These are phyloP conservation scores for Loriculus beryllinus DNA, from an alignment of 2,797 vertebrate genomes.

Conservation along the genomic window DNA sequence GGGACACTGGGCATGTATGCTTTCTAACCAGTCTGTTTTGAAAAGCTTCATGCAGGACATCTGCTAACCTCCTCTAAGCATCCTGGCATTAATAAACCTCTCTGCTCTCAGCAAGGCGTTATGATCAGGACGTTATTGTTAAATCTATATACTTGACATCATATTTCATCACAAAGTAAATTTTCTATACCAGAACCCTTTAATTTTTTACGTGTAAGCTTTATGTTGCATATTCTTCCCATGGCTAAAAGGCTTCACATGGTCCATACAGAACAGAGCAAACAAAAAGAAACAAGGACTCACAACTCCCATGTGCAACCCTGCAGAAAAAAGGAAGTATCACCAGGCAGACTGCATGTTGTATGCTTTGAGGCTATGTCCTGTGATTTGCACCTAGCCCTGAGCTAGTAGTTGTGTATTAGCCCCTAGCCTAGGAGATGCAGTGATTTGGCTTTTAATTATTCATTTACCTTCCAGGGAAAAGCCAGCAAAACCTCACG, in stretches of 20 bases:
- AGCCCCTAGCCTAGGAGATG: background rate
- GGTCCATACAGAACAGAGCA: background rate
- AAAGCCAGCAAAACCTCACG: background rate
- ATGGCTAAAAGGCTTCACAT: background rate
- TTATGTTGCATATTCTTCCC: background rate
- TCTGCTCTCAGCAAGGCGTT: background rate
- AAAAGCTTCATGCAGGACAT: background rate
- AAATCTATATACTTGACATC: fast-evolving
- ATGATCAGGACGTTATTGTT: background rate
- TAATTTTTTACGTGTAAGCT: background rate
- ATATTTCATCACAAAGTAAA: background rate
- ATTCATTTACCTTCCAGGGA: background rate
- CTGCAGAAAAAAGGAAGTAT: background rate
- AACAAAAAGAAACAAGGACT: background rate
- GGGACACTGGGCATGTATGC: background rate
- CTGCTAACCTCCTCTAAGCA: background rate
- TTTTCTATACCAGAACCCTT: background rate
- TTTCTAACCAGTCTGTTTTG: background rate
- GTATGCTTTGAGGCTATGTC: background rate
- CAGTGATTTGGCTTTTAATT: background rate
- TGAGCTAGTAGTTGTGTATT: background rate
- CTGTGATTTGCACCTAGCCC: background rate
- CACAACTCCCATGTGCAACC: background rate
- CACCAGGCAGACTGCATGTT: background rate
- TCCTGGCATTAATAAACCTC: background rate